These are phyloP conservation scores for Cybosia mesomella DNA, from an alignment of 2,888 invertebrate species.

Conservation along the genomic window DNA sequence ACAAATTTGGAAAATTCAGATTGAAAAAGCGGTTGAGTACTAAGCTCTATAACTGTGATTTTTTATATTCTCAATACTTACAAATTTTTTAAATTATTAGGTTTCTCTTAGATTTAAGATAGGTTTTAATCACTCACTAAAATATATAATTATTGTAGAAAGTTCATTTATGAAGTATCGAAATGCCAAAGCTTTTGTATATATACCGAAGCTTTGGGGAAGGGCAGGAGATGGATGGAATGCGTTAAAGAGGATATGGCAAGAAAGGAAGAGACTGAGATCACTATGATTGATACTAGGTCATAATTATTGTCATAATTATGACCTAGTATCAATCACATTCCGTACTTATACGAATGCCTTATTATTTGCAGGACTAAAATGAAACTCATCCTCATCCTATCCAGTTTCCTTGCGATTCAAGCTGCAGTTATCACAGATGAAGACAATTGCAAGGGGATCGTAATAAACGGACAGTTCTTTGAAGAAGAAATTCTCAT, in stretches of 20 bases:
- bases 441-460: conserved; percentile 57
- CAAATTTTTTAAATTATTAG: too few relatives aligned
- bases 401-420: conserved; percentile 53
- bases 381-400: conserved; percentile 58
- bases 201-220: too few relatives aligned
- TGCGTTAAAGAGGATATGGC: too few relatives aligned
- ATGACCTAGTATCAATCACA: background rate
- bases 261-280: background rate
- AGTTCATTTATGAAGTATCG: too few relatives aligned
- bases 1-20: background rate
- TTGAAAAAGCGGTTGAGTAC: background rate
- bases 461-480: conserved; percentile 58
- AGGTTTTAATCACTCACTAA: too few relatives aligned
- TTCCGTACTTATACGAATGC: background rate
- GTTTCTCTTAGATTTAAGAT: too few relatives aligned
- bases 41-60: background rate
- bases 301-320: background rate
- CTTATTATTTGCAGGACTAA: conserved; percentile 39
- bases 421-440: conserved; percentile 60
- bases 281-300: background rate
- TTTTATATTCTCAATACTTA: too few relatives aligned
- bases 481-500: conserved; percentile 65
- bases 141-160: too few relatives aligned
- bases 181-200: too few relatives aligned
- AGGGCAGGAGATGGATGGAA: too few relatives aligned